A percentile compares a stretch with the other conserved stretches of the same genome.
phyloP scores from a whole-genome alignment of 2,797 vertebrate genomes.

The Silurus aristotelis region DNA sequence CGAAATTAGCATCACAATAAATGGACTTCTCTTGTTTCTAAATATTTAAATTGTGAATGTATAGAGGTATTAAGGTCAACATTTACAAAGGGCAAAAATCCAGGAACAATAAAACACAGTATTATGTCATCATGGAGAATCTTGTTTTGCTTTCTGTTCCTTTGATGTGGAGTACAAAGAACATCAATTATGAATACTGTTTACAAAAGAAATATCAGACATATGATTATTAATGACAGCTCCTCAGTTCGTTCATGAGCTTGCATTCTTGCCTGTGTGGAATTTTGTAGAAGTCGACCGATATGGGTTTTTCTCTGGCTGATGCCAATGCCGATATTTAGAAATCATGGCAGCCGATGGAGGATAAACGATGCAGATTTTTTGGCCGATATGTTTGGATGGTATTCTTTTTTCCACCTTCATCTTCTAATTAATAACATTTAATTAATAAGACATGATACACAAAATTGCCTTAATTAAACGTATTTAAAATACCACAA shows the following conservation, averaged over 20 bases:
- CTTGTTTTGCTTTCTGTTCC: background rate
- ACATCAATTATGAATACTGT: background rate
- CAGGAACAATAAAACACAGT: background rate
- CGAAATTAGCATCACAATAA: background rate
- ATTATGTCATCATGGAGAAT: background rate
- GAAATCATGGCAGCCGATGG: too few species aligned
- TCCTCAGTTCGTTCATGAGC: background rate
- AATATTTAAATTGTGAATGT: background rate
- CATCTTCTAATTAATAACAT: too few species aligned
- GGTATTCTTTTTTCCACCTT: too few species aligned
- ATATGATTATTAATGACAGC: background rate
- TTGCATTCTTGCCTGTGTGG: background rate
- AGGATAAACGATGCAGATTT: too few species aligned
- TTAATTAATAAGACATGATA: too few species aligned
- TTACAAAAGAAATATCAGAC: constrained; percentile 3
- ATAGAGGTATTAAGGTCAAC: background rate
- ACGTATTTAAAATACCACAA: too few species aligned
- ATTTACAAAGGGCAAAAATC: background rate
- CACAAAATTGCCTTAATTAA: too few species aligned
- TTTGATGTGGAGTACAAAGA: background rate
- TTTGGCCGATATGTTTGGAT: too few species aligned
- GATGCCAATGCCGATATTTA: too few species aligned
- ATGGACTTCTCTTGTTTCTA: background rate
- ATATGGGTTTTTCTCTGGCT: too few species aligned
- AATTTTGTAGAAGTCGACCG: background rate